A percentile compares a stretch with the other conserved stretches of the same genome.
phyloP scores from a whole-genome alignment of 2,113 vertebrate genomes.

The Ginglymostoma cirratum region DNA sequence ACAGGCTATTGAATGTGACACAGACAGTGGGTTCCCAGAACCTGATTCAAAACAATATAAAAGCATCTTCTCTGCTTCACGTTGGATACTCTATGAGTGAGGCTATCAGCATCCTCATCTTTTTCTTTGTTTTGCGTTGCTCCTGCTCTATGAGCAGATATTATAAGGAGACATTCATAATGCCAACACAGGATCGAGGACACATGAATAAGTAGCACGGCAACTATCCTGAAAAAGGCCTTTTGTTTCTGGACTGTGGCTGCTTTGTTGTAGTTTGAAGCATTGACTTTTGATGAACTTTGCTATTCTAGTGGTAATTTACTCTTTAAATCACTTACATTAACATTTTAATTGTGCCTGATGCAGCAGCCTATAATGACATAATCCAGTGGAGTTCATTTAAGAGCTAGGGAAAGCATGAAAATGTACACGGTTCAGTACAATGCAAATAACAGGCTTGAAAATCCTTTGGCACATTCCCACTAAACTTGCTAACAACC shows the following conservation, averaged over 20 bases:
- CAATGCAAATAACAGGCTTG: not conserved
- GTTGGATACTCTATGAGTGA: not conserved
- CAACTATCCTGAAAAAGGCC: not conserved
- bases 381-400: not conserved
- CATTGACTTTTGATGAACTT: constrained; percentile 30
- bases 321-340: not conserved
- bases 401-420: not conserved
- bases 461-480: not conserved
- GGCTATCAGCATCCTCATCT: not conserved
- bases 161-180: not conserved
- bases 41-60: not conserved
- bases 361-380: not conserved
- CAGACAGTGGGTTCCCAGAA: not conserved
- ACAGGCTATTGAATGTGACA: not conserved
- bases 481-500: not conserved
- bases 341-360: constrained; percentile 30
- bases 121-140: not conserved
- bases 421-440: not conserved
- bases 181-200: not conserved
- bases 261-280: not conserved
- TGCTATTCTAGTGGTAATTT: constrained; percentile 20
- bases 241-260: not conserved
- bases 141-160: not conserved
- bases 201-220: not conserved
- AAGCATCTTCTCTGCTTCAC: not conserved